Conservation (phyloP, 2,888 invertebrate genomes). For the Orthosia gracilis region DNA sequence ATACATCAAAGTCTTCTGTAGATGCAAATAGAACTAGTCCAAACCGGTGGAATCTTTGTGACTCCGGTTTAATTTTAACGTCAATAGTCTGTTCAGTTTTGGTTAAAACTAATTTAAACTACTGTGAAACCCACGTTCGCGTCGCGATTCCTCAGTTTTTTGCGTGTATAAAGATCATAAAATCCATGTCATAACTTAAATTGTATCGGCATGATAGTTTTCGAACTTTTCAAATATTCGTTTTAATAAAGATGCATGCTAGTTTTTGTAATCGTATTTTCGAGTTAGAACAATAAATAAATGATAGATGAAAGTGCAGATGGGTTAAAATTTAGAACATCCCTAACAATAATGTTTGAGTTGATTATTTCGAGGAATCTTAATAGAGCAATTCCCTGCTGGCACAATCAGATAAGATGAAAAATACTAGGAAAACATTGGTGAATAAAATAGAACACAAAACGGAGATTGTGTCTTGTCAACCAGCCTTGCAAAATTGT, state of each 20-base stretch:
- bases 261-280: constrained; percentile 5
- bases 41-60: constrained; percentile 26
- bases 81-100: constrained; percentile 16
- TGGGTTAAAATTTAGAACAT: background rate
- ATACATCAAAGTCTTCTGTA: constrained; percentile 56
- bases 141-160: constrained; percentile 8
- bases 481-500: background rate
- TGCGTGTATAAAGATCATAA: constrained; percentile 21
- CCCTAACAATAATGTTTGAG: background rate
- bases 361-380: background rate
- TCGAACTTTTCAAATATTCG: constrained; percentile 9
- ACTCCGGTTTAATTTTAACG: background rate
- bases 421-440: background rate
- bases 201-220: constrained; percentile 17
- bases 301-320: background rate
- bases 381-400: background rate
- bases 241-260: constrained; percentile 29
- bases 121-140: background rate
- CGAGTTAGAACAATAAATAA: constrained; percentile 12
- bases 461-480: background rate
- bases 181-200: constrained; percentile 27
- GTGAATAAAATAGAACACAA: background rate
- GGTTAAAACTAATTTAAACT: constrained; percentile 5
- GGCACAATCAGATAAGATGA: constrained; percentile 21
- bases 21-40: constrained; percentile 42